Evolutionary conservation across 1,140 invertebrate species (phyloP).

Genomic region (Drosophila teissieri): DNA sequence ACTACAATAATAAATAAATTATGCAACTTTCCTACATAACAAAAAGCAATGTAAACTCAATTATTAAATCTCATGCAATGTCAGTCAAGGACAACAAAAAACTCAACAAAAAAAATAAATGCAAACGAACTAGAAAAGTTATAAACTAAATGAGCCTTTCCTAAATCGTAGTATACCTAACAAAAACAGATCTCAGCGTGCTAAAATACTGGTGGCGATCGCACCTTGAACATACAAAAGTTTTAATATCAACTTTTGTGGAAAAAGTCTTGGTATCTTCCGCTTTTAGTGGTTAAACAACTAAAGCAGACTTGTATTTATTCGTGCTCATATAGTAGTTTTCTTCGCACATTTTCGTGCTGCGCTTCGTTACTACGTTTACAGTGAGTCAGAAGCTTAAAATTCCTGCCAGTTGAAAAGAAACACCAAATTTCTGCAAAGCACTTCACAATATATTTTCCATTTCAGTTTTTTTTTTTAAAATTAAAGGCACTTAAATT

Average conservation of each 20-base stretch:
- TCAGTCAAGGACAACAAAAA: conserved; percentile 80
- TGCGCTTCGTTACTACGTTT: too few species aligned
- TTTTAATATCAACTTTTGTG: too few species aligned
- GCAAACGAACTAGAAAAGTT: conserved; percentile 84
- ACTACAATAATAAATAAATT: conserved; percentile 47
- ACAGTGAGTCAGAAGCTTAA: too few species aligned
- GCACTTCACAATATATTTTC: conserved; percentile 52
- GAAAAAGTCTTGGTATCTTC: too few species aligned
- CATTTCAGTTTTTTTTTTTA: conserved; percentile 54
- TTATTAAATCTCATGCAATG: conserved; percentile 74
- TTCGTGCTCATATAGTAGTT: too few species aligned
- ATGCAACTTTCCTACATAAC: conserved; percentile 74
- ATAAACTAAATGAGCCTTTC: conserved; percentile 4
- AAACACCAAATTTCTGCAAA: conserved; percentile 18
- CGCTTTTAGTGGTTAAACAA: too few species aligned
- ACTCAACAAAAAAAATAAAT: conserved; percentile 67
- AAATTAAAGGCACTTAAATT: conserved; percentile 76
- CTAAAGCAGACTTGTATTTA: too few species aligned
- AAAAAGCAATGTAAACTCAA: conserved; percentile 64
- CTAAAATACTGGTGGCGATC: too few species aligned
- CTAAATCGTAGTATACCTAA: too few species aligned
- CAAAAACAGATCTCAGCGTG: too few species aligned
- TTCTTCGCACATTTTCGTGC: too few species aligned
- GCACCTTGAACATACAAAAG: too few species aligned
- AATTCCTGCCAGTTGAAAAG: not conserved